Conservation (phyloP, 2,113 vertebrate species). For the Python bivittatus region DNA sequence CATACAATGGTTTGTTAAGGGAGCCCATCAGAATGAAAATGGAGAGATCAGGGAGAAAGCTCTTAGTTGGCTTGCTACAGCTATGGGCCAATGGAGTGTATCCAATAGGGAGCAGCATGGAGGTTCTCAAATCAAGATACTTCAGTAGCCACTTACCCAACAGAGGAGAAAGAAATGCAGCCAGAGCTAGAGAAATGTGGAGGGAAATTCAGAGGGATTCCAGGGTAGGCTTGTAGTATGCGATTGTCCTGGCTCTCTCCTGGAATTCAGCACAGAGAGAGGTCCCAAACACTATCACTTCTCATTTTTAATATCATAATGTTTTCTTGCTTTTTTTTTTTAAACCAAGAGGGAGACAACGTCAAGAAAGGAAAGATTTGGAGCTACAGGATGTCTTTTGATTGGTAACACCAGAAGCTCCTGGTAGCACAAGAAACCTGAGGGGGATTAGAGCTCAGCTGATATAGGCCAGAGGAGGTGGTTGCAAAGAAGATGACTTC, state of each 20-base stretch:
- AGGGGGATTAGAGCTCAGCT: not conserved
- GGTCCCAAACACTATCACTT: not conserved
- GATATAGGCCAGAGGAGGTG: not conserved
- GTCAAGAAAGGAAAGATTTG: not conserved
- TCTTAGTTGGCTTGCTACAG: not conserved
- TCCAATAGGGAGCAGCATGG: not conserved
- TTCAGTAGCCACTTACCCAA: not conserved
- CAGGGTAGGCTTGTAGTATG: not conserved
- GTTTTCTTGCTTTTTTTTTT: not conserved
- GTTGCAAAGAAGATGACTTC: not conserved
- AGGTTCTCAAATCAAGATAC: not conserved
- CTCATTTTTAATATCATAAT: not conserved
- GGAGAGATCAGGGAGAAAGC: not conserved
- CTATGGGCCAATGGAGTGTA: not conserved
- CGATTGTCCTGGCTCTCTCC: not conserved
- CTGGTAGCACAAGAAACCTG: not conserved
- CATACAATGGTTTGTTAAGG: not conserved
- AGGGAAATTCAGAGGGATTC: not conserved
- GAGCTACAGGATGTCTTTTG: not conserved
- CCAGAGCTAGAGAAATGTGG: not conserved
- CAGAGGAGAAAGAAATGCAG: not conserved
- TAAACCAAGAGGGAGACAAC: not conserved
- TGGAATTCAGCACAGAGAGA: not conserved
- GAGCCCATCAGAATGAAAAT: not conserved
- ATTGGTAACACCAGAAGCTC: not conserved